Evolutionary conservation across 2,113 vertebrate genomes (phyloP).

Genomic region (Hippocampus zosterae): DNA sequence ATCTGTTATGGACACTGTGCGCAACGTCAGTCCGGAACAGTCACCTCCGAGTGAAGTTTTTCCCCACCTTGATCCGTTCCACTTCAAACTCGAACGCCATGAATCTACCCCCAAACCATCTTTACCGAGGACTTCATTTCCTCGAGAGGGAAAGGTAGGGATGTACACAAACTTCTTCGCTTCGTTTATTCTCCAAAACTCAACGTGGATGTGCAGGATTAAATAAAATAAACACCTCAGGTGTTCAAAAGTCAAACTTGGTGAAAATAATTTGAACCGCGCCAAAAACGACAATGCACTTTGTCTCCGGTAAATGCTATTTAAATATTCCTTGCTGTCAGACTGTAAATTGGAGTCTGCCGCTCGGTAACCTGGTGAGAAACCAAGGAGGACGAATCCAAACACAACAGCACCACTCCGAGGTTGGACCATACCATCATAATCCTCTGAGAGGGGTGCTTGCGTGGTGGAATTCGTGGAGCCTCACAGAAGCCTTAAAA

Average conservation of each 20-base stretch:
- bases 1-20: slow-evolving; percentile 29
- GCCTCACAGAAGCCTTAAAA: no score
- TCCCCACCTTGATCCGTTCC: slow-evolving; percentile 26
- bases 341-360: background rate
- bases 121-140: slow-evolving; percentile 39
- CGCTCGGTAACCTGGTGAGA: slow-evolving; percentile 6
- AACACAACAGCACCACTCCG: slow-evolving; percentile 24
- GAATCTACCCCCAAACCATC: slow-evolving; percentile 45
- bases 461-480: background rate
- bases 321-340: slow-evolving; percentile 11
- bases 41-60: slow-evolving; percentile 46
- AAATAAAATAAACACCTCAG: background rate
- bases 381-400: slow-evolving; percentile 23
- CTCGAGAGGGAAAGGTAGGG: slow-evolving; percentile 1
- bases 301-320: background rate
- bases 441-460: slow-evolving; percentile 19
- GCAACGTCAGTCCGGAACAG: slow-evolving; percentile 21
- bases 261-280: background rate
- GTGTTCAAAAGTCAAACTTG: background rate
- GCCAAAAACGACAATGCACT: slow-evolving; percentile 14
- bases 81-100: slow-evolving; percentile 31
- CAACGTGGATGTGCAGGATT: background rate
- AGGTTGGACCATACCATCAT: slow-evolving; percentile 55
- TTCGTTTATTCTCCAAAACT: background rate
- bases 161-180: slow-evolving; percentile 34